Evolutionary conservation across 2,888 invertebrate species (phyloP).

Genomic region (Sminthurides aquaticus): DNA sequence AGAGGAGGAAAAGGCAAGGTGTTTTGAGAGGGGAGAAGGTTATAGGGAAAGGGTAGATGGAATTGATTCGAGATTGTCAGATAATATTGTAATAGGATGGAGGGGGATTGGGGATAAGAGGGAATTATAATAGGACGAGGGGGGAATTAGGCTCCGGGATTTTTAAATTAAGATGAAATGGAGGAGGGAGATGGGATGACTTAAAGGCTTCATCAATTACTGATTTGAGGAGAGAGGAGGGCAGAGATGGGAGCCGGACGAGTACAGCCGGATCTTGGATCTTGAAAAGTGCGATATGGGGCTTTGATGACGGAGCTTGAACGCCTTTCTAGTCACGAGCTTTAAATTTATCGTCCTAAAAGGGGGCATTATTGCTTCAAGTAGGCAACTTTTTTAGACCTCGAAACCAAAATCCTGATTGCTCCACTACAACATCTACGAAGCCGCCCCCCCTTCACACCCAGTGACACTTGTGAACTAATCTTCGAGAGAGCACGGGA

Average conservation of each 20-base stretch:
- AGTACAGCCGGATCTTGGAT: slow-evolving; percentile 21
- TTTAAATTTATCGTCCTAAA: slow-evolving; percentile 31
- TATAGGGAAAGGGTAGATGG: no score
- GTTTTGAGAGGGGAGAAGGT: no score
- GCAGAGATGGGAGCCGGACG: not conserved
- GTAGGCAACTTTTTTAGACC: not conserved
- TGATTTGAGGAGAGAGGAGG: not conserved
- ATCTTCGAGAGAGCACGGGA: no score
- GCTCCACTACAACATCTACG: no score
- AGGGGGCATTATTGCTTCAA: slow-evolving; percentile 20
- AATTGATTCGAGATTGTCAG: no score
- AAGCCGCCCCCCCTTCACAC: no score
- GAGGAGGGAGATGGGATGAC: not conserved
- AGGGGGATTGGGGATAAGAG: no score
- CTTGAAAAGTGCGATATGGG: slow-evolving; percentile 25
- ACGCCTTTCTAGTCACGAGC: slow-evolving; percentile 33
- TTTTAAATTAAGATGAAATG: not conserved
- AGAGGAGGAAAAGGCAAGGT: no score
- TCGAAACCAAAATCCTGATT: not conserved
- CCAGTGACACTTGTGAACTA: no score
- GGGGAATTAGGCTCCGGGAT: not conserved
- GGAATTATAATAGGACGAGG: no score
- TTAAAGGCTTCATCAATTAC: slow-evolving; percentile 9
- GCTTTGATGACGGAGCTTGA: slow-evolving; percentile 29
- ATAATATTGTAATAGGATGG: no score